A percentile compares a stretch with the other conserved stretches of the same genome.
These are phyloP conservation scores for Entomobrya multifasciata DNA, from an alignment of 2,888 invertebrate species.

Conservation along the genomic window DNA sequence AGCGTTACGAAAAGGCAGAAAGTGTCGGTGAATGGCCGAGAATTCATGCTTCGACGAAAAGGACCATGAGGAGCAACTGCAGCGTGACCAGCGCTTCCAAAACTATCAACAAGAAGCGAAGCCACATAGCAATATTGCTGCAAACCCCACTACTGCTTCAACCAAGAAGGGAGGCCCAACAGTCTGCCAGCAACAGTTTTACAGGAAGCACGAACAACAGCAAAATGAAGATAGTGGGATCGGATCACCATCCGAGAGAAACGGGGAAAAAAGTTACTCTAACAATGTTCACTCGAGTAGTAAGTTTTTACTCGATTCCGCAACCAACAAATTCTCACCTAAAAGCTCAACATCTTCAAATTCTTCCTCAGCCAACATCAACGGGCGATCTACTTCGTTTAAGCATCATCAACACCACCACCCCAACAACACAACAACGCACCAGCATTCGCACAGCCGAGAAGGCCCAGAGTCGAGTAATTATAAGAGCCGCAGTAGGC, in stretches of 20 bases:
- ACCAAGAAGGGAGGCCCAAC: conserved; percentile 31
- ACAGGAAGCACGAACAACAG: conserved; percentile 52
- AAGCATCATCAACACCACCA: conserved; percentile 73
- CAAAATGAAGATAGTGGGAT: conserved; percentile 70
- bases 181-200: conserved; percentile 56
- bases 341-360: conserved; percentile 62
- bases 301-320: conserved; percentile 69
- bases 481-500: conserved; percentile 48
- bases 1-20: conserved; percentile 66
- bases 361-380: conserved; percentile 62
- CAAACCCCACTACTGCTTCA: conserved; percentile 48
- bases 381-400: conserved; percentile 68
- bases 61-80: conserved; percentile 78
- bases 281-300: conserved; percentile 71
- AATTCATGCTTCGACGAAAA: conserved; percentile 75
- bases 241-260: conserved; percentile 67
- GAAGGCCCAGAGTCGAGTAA: conserved; percentile 35
- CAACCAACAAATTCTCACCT: conserved; percentile 69
- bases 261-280: conserved; percentile 70
- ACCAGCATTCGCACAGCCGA: conserved; percentile 35
- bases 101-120: conserved; percentile 46
- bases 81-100: conserved; percentile 72
- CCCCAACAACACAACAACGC: conserved; percentile 26
- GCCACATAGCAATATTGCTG: conserved; percentile 25
- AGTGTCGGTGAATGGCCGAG: conserved; percentile 78